Conservation (phyloP, 2,113 vertebrate species). For the Cricetomys ansorgei region DNA sequence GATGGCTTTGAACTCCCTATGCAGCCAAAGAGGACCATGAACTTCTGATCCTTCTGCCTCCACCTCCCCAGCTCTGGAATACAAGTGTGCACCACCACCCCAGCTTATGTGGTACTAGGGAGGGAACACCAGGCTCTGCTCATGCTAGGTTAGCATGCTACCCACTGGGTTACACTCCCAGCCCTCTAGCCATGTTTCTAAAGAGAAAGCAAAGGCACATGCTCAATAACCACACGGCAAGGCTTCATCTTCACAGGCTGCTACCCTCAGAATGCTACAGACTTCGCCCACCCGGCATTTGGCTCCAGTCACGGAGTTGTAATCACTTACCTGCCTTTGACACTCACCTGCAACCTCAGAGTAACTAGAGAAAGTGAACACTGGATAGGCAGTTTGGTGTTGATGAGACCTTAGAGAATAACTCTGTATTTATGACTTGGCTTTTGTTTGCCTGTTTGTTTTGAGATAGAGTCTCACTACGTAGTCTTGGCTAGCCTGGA, state of each 20-base stretch:
- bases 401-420: background rate
- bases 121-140: background rate
- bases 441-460: background rate
- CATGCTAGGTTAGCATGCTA: too few species aligned
- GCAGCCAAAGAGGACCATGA: background rate
- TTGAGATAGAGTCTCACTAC: background rate
- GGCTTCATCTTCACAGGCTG: background rate
- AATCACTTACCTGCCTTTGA: conserved; percentile 46
- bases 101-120: background rate
- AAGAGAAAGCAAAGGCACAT: background rate
- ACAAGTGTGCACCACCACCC: background rate
- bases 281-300: background rate
- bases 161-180: background rate
- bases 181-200: conserved; percentile 42
- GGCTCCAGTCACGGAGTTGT: background rate
- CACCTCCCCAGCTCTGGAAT: background rate
- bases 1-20: background rate
- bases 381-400: conserved; percentile 30
- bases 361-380: background rate
- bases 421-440: background rate
- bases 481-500: background rate
- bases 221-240: background rate
- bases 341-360: conserved; percentile 40
- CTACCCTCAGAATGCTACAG: conserved; percentile 30
- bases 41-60: background rate